A percentile compares a stretch with the other conserved stretches of the same genome.
Evolutionary conservation across 53 echinoderm and acorn worm genomes (phyloP).

Genomic region (Temnopleurus reevesii): DNA sequence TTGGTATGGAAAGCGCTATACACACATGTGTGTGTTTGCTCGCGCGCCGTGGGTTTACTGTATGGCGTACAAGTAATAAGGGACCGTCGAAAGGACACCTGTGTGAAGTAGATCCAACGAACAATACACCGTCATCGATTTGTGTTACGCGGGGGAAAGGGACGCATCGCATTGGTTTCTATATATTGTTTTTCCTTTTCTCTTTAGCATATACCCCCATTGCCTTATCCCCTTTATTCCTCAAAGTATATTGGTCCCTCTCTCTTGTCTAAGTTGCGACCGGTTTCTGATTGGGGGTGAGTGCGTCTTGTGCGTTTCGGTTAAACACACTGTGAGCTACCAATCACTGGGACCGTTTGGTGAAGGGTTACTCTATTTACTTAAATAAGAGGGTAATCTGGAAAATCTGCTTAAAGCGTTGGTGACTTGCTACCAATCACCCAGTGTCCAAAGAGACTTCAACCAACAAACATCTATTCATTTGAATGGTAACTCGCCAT

Average conservation of each 20-base stretch:
- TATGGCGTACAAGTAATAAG: neutral
- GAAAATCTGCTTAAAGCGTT: constrained; percentile 46
- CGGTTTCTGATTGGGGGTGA: constrained; percentile 3
- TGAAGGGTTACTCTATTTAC: constrained; percentile 35
- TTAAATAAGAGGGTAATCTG: constrained; percentile 24
- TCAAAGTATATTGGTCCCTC: neutral
- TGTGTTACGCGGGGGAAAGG: constrained; percentile 1
- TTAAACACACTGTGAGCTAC: neutral
- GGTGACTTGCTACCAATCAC: constrained; percentile 7
- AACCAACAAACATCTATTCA: neutral
- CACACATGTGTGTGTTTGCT: constrained; percentile 19
- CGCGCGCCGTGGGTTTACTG: neutral
- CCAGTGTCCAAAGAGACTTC: constrained; percentile 33
- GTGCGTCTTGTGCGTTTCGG: constrained; percentile 32
- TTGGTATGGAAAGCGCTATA: neutral
- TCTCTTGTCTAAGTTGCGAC: neutral
- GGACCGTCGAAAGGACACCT: constrained; percentile 40
- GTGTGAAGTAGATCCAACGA: neutral
- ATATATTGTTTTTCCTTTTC: neutral
- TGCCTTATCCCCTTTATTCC: constrained; percentile 14
- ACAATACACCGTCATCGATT: constrained; percentile 40
- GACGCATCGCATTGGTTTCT: constrained; percentile 6
- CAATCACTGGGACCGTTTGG: neutral
- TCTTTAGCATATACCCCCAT: neutral
- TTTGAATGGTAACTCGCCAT: neutral